A percentile compares a stretch with the other conserved stretches of the same genome.
phyloP scores from a whole-genome alignment of 2,888 invertebrate genomes.

The Drosophila colorata region DNA sequence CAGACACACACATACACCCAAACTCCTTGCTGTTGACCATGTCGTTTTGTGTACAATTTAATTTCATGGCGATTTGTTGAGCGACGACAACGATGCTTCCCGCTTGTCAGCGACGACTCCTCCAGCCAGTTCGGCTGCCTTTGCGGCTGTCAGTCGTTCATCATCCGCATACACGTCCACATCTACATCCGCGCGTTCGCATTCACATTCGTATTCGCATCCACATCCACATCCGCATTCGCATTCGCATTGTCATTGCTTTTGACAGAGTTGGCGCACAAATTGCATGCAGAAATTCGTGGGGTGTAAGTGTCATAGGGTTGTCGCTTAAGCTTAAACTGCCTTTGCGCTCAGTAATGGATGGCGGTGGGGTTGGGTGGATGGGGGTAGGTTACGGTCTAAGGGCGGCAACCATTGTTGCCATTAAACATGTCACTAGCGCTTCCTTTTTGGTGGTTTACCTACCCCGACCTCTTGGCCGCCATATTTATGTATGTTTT shows the following conservation, averaged over 20 bases:
- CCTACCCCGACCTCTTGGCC: slow-evolving; percentile 11
- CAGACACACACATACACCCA: too few relatives aligned
- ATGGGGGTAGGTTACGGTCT: slow-evolving; percentile 5
- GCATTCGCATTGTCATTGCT: slow-evolving; percentile 48
- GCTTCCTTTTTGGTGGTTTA: slow-evolving; percentile 61
- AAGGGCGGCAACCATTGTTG: slow-evolving; percentile 50
- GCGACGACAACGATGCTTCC: slow-evolving; percentile 38
- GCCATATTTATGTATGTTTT: slow-evolving; percentile 62
- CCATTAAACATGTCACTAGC: slow-evolving; percentile 75
- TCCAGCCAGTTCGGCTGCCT: slow-evolving; percentile 16
- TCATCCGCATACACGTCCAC: slow-evolving; percentile 58
- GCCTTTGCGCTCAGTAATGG: slow-evolving; percentile 8
- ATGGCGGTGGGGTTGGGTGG: too few relatives aligned
- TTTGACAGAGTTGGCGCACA: slow-evolving; percentile 62
- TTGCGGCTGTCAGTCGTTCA: slow-evolving; percentile 71
- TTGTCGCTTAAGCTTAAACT: slow-evolving; percentile 52
- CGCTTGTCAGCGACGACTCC: slow-evolving; percentile 50
- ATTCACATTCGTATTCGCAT: slow-evolving; percentile 34
- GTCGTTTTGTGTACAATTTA: slow-evolving; percentile 68
- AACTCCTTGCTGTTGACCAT: slow-evolving; percentile 24
- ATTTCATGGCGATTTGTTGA: slow-evolving; percentile 77
- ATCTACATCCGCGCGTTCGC: slow-evolving; percentile 21
- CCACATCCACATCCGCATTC: slow-evolving; percentile 15
- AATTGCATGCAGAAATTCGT: slow-evolving; percentile 73
- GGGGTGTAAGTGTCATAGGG: slow-evolving; percentile 68